Evolutionary conservation across 2,113 vertebrate genomes (phyloP).

Genomic region (Empidonax traillii): DNA sequence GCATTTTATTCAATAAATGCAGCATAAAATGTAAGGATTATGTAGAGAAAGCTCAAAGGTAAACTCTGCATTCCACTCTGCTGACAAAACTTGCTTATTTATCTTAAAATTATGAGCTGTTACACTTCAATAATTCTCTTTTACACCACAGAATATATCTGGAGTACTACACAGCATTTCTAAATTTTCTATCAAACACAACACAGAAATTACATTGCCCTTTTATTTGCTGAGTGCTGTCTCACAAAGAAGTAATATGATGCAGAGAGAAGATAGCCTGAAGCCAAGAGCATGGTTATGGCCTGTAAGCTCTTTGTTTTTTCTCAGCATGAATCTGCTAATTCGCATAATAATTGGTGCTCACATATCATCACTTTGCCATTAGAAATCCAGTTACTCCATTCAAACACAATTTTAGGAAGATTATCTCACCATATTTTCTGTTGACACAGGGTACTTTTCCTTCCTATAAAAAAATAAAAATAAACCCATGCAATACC

Average conservation of each 20-base stretch:
- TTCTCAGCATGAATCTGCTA: neutral
- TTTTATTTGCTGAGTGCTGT: neutral
- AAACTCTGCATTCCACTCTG: neutral
- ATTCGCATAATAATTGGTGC: neutral
- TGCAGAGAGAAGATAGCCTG: neutral
- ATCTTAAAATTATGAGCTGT: neutral
- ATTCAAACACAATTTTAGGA: neutral
- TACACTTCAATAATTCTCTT: neutral
- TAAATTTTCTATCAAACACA: neutral
- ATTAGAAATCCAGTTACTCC: neutral
- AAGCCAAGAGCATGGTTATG: neutral
- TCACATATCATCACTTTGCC: neutral
- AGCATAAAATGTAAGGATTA: constrained; percentile 11
- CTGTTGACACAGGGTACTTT: neutral
- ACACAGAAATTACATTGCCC: neutral
- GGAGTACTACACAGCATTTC: neutral
- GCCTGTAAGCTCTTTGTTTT: neutral
- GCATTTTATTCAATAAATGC: neutral
- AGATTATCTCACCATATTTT: neutral
- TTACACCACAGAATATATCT: neutral
- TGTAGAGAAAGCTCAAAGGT: constrained; percentile 9
- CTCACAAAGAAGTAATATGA: neutral
- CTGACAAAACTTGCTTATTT: neutral
- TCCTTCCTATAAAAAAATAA: neutral
- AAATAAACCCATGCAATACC: neutral